Base-by-base conservation (phyloP, 2,888 invertebrate species). In the Conchocele bisecta region DNA sequence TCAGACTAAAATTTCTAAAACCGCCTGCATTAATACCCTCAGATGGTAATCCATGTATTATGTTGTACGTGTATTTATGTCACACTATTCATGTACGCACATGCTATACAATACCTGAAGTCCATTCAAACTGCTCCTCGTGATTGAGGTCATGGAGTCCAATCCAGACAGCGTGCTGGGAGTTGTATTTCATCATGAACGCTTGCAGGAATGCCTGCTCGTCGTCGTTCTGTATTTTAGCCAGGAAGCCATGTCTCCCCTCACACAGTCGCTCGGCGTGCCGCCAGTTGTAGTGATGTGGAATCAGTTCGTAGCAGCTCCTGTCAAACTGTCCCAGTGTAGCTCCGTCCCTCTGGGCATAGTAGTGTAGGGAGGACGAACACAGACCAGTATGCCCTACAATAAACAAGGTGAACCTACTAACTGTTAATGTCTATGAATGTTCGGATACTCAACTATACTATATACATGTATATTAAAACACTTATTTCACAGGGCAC, bases 121-220 rank as follows among this genome's bases (percentile, higher is more conserved):
- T 48, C 48, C 48, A 48, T 28, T n/a, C 31, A 28, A 54, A 64
- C 2, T 6, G 31, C 17, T 58, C 68, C 37, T 73, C 73, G 7
- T 26, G 26, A 11, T 48, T 35, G 17, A 4, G n/a, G 29, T 73
- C 73, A 37, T 64, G 46, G 2, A 73, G 64, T 6, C 73, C 73
- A 31, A 73, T 73, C 73, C 73, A 73, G 0, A 73, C 58, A 29
- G 68, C 64, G 11, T 68, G 64, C 28, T 60, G 39, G 15, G 59
- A 39, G 7, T 41, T 44, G 24, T 68, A 44, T 11, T 39, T 24
- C 3, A 33, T 24, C 63, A 73, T 58, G 24, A 73, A 64, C 7
- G 17, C 24, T 17, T 73, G 59, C 4, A 73, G 13, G 24, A 68
- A 73, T 3, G 54, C 41, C 31, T 73, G 68, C 28, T 73, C 73